Conservation (phyloP, 2,888 invertebrate genomes). For the Norana najaformis region DNA sequence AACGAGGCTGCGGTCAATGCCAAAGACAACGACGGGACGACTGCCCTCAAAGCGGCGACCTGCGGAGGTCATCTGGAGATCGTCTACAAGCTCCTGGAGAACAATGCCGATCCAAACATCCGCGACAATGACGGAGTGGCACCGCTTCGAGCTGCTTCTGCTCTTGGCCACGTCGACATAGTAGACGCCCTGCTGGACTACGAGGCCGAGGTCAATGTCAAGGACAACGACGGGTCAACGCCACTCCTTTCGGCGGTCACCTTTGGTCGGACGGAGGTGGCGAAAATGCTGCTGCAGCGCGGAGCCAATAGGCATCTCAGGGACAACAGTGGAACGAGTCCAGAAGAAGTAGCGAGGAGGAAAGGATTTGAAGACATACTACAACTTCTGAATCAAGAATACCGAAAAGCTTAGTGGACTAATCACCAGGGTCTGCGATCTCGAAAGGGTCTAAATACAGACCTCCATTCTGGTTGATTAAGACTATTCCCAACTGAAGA, state of each 20-base stretch:
- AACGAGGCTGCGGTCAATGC: slow-evolving; percentile 18
- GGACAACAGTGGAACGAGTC: slow-evolving; percentile 15
- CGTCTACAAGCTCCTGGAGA: slow-evolving; percentile 26
- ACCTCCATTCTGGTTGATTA: too few species aligned
- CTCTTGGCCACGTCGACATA: slow-evolving; percentile 19
- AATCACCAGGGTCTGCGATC: too few species aligned
- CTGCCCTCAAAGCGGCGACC: not conserved
- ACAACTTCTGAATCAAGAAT: not conserved
- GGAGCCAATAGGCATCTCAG: not conserved
- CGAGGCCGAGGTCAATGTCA: slow-evolving; percentile 26
- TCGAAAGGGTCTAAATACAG: too few species aligned
- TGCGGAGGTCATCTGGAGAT: slow-evolving; percentile 26
- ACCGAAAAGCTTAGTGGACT: not conserved
- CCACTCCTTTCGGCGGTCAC: slow-evolving; percentile 24
- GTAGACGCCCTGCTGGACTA: slow-evolving; percentile 27
- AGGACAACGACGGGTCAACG: slow-evolving; percentile 24
- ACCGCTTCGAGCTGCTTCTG: slow-evolving; percentile 16
- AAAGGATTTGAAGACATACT: not conserved
- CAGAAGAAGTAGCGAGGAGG: not conserved
- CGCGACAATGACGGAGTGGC: slow-evolving; percentile 20
- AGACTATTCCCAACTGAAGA: not conserved
- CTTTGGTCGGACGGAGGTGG: not conserved
- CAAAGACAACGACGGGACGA: slow-evolving; percentile 9
- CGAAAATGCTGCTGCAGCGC: slow-evolving; percentile 23
- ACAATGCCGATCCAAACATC: slow-evolving; percentile 22